Evolutionary conservation across 2,113 vertebrate genomes (phyloP).

Genomic region (Hypomesus transpacificus): DNA sequence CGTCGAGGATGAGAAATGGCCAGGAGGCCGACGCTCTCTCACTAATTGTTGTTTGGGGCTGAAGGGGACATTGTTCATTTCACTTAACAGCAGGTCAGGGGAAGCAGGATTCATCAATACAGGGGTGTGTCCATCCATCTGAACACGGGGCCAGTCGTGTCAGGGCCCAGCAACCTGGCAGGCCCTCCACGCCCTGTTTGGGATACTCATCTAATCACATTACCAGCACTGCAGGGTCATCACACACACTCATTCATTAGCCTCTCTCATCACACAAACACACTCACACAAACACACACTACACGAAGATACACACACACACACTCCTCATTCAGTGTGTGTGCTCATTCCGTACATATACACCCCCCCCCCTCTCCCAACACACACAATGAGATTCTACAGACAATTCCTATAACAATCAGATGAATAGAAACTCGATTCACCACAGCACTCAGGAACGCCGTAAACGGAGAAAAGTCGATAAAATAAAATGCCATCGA

Average conservation of each 20-base stretch:
- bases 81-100: conserved; percentile 66
- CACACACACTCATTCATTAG: conserved; percentile 65
- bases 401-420: neutral
- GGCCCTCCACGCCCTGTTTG: conserved; percentile 63
- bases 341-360: conserved; percentile 10
- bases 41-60: conserved; percentile 76
- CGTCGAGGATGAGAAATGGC: conserved; percentile 67
- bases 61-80: conserved; percentile 69
- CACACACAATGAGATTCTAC: neutral
- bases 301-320: conserved; percentile 9
- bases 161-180: conserved; percentile 44
- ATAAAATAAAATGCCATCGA: conserved; percentile 42
- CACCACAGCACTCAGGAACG: conserved; percentile 10
- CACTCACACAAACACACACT: conserved; percentile 28
- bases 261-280: conserved; percentile 33
- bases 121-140: conserved; percentile 66
- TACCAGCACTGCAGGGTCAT: conserved; percentile 60
- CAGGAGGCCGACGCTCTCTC: conserved; percentile 39
- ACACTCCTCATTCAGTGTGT: no score
- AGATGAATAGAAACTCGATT: neutral
- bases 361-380: neutral
- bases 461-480: conserved; percentile 33
- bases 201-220: conserved; percentile 62
- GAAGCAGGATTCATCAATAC: conserved; percentile 67
- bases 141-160: conserved; percentile 58